phyloP scores from a whole-genome alignment of 2,888 invertebrate species.

The Ramazzottius varieornatus region DNA sequence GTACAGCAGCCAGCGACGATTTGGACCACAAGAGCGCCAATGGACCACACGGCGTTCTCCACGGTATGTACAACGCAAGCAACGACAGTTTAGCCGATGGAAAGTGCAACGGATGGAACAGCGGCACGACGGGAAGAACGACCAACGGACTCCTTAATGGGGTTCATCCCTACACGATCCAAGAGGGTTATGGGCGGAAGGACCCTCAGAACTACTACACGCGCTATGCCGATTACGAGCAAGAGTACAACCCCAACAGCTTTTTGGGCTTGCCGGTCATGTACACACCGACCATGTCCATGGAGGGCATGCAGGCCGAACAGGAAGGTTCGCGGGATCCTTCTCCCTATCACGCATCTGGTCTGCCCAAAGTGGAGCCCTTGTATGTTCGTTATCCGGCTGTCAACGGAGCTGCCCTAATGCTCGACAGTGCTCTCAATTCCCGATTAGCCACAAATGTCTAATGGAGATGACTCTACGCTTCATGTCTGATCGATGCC shows the following conservation, averaged over 20 bases:
- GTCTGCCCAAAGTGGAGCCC: background rate
- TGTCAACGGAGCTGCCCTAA: background rate
- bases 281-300: background rate
- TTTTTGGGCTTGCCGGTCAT: background rate
- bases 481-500: no score
- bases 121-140: no score
- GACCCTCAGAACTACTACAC: background rate
- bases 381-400: background rate
- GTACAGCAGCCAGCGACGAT: background rate
- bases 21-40: background rate
- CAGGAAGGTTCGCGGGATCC: background rate
- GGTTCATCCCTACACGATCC: background rate
- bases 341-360: background rate
- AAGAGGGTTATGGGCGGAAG: background rate
- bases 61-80: background rate
- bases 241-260: background rate
- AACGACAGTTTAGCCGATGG: background rate
- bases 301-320: background rate
- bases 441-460: background rate
- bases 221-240: conserved; percentile 1
- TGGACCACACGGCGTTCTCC: background rate
- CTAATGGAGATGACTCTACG: no score
- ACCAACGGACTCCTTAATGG: no score
- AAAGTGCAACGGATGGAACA: background rate
- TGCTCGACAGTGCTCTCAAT: background rate